Evolutionary conservation across 2,888 invertebrate species (phyloP), one percentile per base, ranked within the genome.

Genomic region (Limulus polyphemus): DNA sequence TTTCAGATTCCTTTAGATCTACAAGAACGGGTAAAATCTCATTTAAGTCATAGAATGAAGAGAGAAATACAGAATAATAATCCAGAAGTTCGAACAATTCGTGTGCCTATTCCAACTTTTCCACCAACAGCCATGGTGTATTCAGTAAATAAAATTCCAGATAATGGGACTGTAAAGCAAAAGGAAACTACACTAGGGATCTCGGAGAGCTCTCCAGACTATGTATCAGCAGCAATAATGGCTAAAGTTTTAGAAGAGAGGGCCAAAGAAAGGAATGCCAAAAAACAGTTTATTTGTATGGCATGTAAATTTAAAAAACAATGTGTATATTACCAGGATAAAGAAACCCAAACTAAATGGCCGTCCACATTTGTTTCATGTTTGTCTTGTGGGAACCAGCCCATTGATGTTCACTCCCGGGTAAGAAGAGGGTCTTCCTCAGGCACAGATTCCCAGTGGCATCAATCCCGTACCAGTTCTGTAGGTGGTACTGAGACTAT

Each of bases 231-330:
- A 46, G 87, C 90, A 11, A 85, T 90, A 59, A 88, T 92, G 87
- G 90, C 91, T 3, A 91, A 91, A 80, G 88, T 91, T 65, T 79
- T 93, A 48, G 89, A 92, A 76, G 90, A 91, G 72, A 82, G 88
- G 64, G 69, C 71, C 49, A 69, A 69, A 56, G 90, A 90, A 70
- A 84, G 59, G 82, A 85, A 2, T 32, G 60, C 57, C 55, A 65
- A 60, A 47, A 61, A 62, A 48, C 59, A 60, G 14, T 61, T 59
- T 32, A 63, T 58, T 11, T 69, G 68, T 50, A 49, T 59, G 17
- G 60, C 62, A n/a, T 68, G 68, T 58, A 60, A 63, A 55, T 62
- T 64, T 32, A 56, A 64, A 32, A 51, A 67, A 49, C 63, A 64
- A 46, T 63, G 59, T 14, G 32, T 64, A 32, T 64, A 62, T 49